A percentile compares a stretch with the other conserved stretches of the same genome.
Evolutionary conservation across 2,113 vertebrate genomes (phyloP).

Genomic region (Otolemur garnettii): DNA sequence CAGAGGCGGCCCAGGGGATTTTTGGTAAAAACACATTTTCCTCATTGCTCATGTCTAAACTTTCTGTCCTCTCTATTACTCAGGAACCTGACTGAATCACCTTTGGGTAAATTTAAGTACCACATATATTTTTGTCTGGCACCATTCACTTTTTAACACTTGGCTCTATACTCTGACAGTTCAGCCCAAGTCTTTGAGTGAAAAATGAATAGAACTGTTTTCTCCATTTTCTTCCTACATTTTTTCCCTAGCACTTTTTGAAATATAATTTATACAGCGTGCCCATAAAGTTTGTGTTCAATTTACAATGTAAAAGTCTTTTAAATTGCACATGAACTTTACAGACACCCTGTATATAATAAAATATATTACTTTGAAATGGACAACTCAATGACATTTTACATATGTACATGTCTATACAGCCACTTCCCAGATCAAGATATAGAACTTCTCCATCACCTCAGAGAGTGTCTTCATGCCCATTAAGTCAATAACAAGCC

Average conservation of each 20-base stretch:
- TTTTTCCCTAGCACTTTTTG: background rate
- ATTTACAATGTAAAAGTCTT: too few species aligned
- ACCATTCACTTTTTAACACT: slow-evolving; percentile 48
- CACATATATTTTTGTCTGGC: slow-evolving; percentile 46
- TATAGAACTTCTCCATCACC: background rate
- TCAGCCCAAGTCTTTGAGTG: background rate
- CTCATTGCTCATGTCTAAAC: slow-evolving; percentile 14
- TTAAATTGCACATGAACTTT: too few species aligned
- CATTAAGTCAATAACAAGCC: background rate
- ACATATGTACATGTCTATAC: background rate
- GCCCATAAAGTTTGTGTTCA: too few species aligned
- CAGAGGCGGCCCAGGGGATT: slow-evolving; percentile 8
- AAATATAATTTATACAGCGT: background rate
- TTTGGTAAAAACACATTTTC: slow-evolving; percentile 68
- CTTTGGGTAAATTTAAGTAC: background rate
- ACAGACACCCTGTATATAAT: background rate
- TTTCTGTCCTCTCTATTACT: background rate
- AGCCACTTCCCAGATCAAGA: background rate
- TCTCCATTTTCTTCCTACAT: background rate
- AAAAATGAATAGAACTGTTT: slow-evolving; percentile 50
- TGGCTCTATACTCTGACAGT: background rate
- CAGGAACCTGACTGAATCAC: background rate
- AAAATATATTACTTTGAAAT: background rate
- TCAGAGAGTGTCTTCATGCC: background rate
- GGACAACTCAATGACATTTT: background rate